phyloP scores from a whole-genome alignment of 2,113 vertebrate species.

The Piprites chloris region DNA sequence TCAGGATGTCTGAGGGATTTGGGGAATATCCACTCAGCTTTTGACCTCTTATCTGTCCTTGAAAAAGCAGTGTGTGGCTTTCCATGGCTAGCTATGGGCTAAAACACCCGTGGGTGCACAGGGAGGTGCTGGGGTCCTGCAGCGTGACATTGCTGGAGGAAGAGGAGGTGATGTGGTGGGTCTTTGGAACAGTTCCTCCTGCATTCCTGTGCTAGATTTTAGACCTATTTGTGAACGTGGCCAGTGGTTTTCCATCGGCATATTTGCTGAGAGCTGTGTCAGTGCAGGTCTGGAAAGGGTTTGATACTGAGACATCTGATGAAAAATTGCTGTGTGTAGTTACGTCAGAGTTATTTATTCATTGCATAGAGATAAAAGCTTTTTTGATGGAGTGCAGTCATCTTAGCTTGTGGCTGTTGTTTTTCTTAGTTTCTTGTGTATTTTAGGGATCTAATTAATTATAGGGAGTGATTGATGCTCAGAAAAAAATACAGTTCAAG shows the following conservation, averaged over 20 bases:
- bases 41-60: background rate
- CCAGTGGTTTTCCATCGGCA: slow-evolving; percentile 35
- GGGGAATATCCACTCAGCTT: background rate
- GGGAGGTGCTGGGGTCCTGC: background rate
- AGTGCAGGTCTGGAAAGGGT: background rate
- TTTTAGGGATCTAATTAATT: slow-evolving; percentile 56
- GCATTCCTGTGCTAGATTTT: background rate
- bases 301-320: slow-evolving; percentile 3
- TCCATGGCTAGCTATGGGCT: background rate
- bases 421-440: slow-evolving; percentile 49
- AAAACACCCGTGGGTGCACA: background rate
- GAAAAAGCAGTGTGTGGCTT: background rate
- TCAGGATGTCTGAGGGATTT: background rate
- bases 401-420: slow-evolving; percentile 48
- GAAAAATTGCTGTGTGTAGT: slow-evolving; percentile 28
- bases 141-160: background rate
- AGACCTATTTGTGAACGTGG: background rate
- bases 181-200: background rate
- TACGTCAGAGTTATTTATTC: slow-evolving; percentile 57
- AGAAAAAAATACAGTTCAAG: background rate
- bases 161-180: background rate
- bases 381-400: slow-evolving; percentile 25
- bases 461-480: background rate
- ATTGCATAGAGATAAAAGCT: slow-evolving; percentile 41
- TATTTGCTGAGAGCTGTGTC: background rate